Evolutionary conservation across 2,888 invertebrate species (phyloP).

Genomic region (Anaspis maculata): DNA sequence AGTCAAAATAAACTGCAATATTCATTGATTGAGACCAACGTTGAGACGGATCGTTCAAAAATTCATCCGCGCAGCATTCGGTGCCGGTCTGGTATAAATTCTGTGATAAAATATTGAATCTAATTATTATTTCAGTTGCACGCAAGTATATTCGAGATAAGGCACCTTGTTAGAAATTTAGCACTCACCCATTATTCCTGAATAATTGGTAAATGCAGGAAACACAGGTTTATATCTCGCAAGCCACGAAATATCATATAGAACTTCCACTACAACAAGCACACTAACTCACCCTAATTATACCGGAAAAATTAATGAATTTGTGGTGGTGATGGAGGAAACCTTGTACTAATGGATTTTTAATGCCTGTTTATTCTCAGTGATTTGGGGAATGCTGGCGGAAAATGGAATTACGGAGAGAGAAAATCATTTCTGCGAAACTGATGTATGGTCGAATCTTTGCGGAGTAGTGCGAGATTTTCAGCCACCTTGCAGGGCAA

Average conservation of each 20-base stretch:
- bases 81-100: too few relatives aligned
- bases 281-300: neutral
- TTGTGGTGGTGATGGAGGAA: slow-evolving; percentile 1
- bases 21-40: too few relatives aligned
- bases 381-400: neutral
- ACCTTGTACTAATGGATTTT: slow-evolving; percentile 13
- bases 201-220: slow-evolving; percentile 9
- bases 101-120: too few relatives aligned
- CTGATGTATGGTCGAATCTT: too few relatives aligned
- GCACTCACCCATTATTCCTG: slow-evolving; percentile 5
- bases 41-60: too few relatives aligned
- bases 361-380: slow-evolving; percentile 8
- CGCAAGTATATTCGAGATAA: slow-evolving; percentile 6
- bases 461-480: too few relatives aligned
- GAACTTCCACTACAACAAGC: neutral
- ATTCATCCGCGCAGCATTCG: too few relatives aligned
- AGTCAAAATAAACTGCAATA: too few relatives aligned
- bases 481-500: too few relatives aligned
- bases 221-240: too few relatives aligned
- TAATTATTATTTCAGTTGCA: slow-evolving; percentile 3
- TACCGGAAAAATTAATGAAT: slow-evolving; percentile 1
- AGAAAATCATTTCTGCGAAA: too few relatives aligned
- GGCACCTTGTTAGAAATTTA: slow-evolving; percentile 11
- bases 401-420: neutral
- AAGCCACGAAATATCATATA: too few relatives aligned